Evolutionary conservation across 1,140 invertebrate genomes (phyloP).

Genomic region (Chelonus insularis): DNA sequence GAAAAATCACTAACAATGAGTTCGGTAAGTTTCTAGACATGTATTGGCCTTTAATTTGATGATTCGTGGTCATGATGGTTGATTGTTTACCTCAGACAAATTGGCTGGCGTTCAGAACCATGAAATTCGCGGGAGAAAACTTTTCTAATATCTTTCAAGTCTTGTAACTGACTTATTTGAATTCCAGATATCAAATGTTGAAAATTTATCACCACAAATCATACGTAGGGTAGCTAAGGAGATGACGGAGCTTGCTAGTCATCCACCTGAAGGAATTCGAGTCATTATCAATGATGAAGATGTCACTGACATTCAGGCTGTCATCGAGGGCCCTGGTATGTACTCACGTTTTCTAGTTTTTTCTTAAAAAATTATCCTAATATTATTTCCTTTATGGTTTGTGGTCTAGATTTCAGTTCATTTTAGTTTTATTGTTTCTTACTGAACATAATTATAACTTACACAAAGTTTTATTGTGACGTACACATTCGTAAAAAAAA

Average conservation of each 20-base stretch:
- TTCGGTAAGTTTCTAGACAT: constrained; percentile 25
- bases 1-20: constrained; percentile 19
- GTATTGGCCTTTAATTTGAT: background rate
- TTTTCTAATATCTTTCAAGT: too few relatives aligned
- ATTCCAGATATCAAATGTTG: constrained; percentile 79
- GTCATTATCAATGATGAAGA: constrained; percentile 87
- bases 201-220: constrained; percentile 92
- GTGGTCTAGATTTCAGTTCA: too few relatives aligned
- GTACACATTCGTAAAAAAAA: too few relatives aligned
- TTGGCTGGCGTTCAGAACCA: background rate
- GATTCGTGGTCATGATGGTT: background rate
- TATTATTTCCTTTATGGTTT: too few relatives aligned
- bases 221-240: constrained; percentile 84
- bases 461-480: too few relatives aligned
- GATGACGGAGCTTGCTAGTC: constrained; percentile 73
- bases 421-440: too few relatives aligned
- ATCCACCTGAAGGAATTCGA: constrained; percentile 88
- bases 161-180: background rate
- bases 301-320: constrained; percentile 89
- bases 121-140: constrained; percentile 14
- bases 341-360: too few relatives aligned
- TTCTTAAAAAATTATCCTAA: too few relatives aligned
- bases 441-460: too few relatives aligned
- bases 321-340: constrained; percentile 84
- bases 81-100: constrained; percentile 13